Base-by-base conservation (phyloP, 2,113 vertebrate genomes). In the Daboia siamensis region DNA sequence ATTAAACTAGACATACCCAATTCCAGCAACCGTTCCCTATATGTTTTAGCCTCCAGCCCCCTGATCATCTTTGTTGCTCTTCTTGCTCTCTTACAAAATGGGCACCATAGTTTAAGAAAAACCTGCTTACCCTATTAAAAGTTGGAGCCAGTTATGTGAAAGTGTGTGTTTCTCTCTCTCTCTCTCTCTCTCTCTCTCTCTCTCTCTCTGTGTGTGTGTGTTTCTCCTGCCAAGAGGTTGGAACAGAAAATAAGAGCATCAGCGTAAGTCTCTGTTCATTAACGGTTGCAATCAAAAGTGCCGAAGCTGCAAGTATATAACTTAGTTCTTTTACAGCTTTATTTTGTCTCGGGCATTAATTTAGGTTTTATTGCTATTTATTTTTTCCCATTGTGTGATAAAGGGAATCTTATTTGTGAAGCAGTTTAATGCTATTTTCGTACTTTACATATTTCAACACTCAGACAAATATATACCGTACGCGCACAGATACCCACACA, bases 81-180 rank as follows among this genome's bases (percentile, higher is more conserved):
- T 64, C n/a, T 64, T 64, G 26, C 61, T 64, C 61, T 64, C 26
- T 64, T 64, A 96, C 56, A 96, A 96, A 95, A 95, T 95, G 95
- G 94, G 89, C 39, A 39, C 94, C 94, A 94, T 94, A 95, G 96
- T 95, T 95, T 95, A 95, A 88, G 69, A 87, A 93, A 93, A 69
- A 64, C 20, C 6, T 64, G 20, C 64, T 94, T 95, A 95, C 95
- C 95, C 93, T 94, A 92, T 93, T 93, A 51, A 88, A 94, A 93
- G 93, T 94, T 80, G 69, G 74, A 93, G 91, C 89, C 91, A 52
- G 10, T n/a, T 57, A 15, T 33, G 55, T 74, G 69, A 74, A 1
- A 13, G 55, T 55, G n/a, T n/a, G 29, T 33, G 29, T n/a, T n/a
- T n/a, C n/a, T n/a, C n/a, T n/a, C n/a, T n/a, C n/a, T n/a, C n/a